These are phyloP conservation scores for Polymixis lichenea DNA, from an alignment of 2,888 invertebrate genomes.

Conservation along the genomic window DNA sequence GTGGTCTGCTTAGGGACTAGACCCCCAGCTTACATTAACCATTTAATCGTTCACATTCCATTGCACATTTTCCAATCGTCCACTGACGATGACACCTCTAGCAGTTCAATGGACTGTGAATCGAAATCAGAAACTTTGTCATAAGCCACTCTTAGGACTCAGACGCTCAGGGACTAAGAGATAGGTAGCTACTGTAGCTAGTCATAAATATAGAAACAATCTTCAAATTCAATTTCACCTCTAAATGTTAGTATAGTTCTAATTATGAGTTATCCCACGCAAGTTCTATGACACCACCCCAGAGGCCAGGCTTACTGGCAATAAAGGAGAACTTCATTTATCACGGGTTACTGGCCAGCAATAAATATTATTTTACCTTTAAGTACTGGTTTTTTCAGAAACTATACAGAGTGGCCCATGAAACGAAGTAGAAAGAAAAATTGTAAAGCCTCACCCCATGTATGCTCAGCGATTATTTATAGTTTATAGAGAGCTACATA, in stretches of 20 bases:
- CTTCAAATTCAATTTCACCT: slow-evolving; percentile 23
- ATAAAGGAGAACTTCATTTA: slow-evolving; percentile 28
- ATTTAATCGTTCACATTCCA: slow-evolving; percentile 43
- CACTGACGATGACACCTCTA: slow-evolving; percentile 27
- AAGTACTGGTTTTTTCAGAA: slow-evolving; percentile 18
- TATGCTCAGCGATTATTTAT: too few species aligned
- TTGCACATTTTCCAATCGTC: slow-evolving; percentile 54
- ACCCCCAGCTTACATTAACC: slow-evolving; percentile 12
- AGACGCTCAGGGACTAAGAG: slow-evolving; percentile 1
- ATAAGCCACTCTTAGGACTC: slow-evolving; percentile 8
- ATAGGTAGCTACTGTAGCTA: slow-evolving; percentile 1
- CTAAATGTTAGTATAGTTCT: slow-evolving; percentile 17
- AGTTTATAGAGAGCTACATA: too few species aligned
- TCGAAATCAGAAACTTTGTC: slow-evolving; percentile 39
- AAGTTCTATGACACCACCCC: slow-evolving; percentile 21
- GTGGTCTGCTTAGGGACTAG: too few species aligned
- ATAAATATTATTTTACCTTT: slow-evolving; percentile 46
- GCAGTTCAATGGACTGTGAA: slow-evolving; percentile 42
- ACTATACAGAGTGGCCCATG: neutral
- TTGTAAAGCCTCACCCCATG: too few species aligned
- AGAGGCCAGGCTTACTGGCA: slow-evolving; percentile 21
- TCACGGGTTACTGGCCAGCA: slow-evolving; percentile 30
- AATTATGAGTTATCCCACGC: slow-evolving; percentile 48
- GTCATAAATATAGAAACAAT: slow-evolving; percentile 14
- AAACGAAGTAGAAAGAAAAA: too few species aligned